Conservation (phyloP, 1,140 invertebrate species). For the Babylonia areolata region DNA sequence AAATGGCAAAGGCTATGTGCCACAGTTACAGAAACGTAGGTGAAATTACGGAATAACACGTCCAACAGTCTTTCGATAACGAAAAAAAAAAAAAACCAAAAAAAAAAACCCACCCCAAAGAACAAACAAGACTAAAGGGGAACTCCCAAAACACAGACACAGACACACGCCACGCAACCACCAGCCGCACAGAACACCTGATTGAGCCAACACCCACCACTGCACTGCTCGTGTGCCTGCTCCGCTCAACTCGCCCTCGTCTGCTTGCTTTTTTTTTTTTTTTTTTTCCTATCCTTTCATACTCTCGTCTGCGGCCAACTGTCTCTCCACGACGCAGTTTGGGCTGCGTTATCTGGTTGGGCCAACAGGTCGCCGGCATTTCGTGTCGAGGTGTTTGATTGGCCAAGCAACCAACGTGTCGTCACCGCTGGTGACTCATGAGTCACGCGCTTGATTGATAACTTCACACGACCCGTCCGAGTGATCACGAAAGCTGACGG, state of each 20-base stretch:
- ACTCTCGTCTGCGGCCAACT: no score
- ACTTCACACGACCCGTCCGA: conserved; percentile 20
- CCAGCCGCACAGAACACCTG: background rate
- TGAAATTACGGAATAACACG: background rate
- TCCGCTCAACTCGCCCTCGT: background rate
- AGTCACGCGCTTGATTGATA: conserved; percentile 39
- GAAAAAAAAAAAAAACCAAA: no score
- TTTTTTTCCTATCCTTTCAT: no score
- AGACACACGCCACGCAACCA: background rate
- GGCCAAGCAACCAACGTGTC: background rate
- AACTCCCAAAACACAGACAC: background rate
- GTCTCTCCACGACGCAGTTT: no score
- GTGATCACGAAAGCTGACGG: background rate
- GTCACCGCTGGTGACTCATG: conserved; percentile 36
- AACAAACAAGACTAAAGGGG: background rate
- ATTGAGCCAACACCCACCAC: background rate
- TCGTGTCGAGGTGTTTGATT: conserved; percentile 28
- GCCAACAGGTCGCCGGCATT: background rate
- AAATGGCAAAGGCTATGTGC: background rate
- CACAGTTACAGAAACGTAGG: background rate
- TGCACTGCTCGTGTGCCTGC: background rate
- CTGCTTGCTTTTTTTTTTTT: conserved; percentile 25
- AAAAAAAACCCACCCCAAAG: background rate
- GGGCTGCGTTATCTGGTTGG: no score
- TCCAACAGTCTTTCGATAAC: no score